Evolutionary conservation across 2,888 invertebrate species (phyloP), one percentile per base, ranked within the genome.

Genomic region (Dendrolimus pini): DNA sequence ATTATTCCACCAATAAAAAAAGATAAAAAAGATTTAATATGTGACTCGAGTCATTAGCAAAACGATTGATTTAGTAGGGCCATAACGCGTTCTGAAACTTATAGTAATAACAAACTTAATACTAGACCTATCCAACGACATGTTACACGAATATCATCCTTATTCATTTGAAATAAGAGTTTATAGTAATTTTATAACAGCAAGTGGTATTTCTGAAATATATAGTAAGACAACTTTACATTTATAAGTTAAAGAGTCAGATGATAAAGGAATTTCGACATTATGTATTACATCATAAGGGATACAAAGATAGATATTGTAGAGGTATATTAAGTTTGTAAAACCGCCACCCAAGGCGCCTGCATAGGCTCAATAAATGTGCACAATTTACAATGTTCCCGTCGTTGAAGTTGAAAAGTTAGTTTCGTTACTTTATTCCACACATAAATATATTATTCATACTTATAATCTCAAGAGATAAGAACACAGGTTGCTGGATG

Each of bases 381-480:
- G 71, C 74, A 81, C 84, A 82, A 85, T 87, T 87, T 87, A 86
- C 82, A 82, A 82, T 81, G 77, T 77, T 78, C 83, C 79, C 82
- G 80, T 80, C 47, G 73, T 77, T 79, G 78, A 83, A 82, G 81
- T 85, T 85, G 84, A 86, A 82, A 86, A 86, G 82, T 83, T 80
- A 73, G 73, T 71, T 77, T 80, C 77, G 80, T 82, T 82, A 80
- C 70, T 72, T 74, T 72, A 47, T 47, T 47, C 47, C 47, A 47
- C 9, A 12, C 12, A 47, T 47, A 47, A 71, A 78, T 47, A 30
- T 30, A 47, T 47, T 47, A 6, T 68, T 71, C 74, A 76, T 77
- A 79, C 47, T 47, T 47, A 10, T 47, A 47, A 47, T 8, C 47
- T 47, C 47, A 12, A 47, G 47, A 47, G 47, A 47, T 47, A 47